Evolutionary conservation across 2,888 invertebrate species (phyloP).

Genomic region (Tridacna crocea): DNA sequence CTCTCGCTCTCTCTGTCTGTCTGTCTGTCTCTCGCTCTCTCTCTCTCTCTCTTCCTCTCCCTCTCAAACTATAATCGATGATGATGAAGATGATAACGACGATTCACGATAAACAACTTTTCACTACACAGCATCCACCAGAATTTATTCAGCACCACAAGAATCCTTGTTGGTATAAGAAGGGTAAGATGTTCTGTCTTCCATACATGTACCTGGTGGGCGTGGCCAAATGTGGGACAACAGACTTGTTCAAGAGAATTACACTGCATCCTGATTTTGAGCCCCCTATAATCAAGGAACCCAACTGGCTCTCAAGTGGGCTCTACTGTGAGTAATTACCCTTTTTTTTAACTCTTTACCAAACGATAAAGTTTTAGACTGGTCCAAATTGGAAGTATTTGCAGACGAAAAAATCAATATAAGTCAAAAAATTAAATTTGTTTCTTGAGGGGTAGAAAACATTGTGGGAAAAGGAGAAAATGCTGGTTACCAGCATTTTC

Average conservation of each 20-base stretch:
- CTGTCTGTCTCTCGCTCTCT: no score
- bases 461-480: no score
- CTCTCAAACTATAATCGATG: no score
- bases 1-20: no score
- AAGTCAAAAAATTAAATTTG: no score
- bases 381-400: no score
- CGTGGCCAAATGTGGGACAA: conserved; percentile 52
- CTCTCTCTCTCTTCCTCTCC: no score
- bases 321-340: conserved; percentile 26
- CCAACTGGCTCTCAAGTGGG: conserved; percentile 35
- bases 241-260: conserved; percentile 44
- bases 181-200: conserved; percentile 26
- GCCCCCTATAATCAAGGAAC: conserved; percentile 38
- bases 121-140: conserved; percentile 18
- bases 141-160: conserved; percentile 21
- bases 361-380: no score
- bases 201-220: conserved; percentile 51
- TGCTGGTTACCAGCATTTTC: no score
- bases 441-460: no score
- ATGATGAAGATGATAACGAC: not conserved
- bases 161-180: conserved; percentile 40
- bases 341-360: no score
- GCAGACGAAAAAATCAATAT: no score
- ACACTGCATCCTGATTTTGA: conserved; percentile 39
- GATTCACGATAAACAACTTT: not conserved